These are phyloP conservation scores for Centruroides sculpturatus DNA, from an alignment of 1,140 invertebrate species.

Conservation along the genomic window DNA sequence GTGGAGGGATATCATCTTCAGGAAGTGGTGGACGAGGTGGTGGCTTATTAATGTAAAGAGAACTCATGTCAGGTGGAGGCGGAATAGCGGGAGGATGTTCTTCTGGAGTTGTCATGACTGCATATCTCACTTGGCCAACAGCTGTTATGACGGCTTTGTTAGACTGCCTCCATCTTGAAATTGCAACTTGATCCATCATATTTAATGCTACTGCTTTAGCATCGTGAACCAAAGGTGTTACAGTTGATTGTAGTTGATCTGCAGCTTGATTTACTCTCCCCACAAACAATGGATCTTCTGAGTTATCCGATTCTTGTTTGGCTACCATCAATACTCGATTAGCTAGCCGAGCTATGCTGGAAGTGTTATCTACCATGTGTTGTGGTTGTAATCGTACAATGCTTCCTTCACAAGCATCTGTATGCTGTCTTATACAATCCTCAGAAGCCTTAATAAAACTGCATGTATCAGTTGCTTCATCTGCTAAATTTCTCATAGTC, in stretches of 20 bases:
- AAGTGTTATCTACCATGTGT: conserved; percentile 81
- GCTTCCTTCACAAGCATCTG: conserved; percentile 84
- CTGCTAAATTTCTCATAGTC: conserved; percentile 71
- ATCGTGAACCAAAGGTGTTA: conserved; percentile 86
- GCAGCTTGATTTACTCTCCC: conserved; percentile 65
- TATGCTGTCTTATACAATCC: conserved; percentile 46
- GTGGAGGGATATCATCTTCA: conserved; percentile 55
- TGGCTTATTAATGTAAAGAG: conserved; percentile 49
- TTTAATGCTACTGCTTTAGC: conserved; percentile 86
- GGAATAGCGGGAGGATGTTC: conserved; percentile 26
- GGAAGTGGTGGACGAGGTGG: conserved; percentile 73
- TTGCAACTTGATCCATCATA: conserved; percentile 55
- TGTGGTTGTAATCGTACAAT: conserved; percentile 73
- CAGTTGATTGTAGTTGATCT: conserved; percentile 48
- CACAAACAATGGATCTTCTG: conserved; percentile 88
- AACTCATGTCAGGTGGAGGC: conserved; percentile 38
- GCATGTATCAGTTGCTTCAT: conserved; percentile 86
- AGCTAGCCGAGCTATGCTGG: conserved; percentile 76
- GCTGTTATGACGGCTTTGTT: conserved; percentile 48
- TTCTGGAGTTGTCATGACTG: neutral
- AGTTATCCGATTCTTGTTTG: conserved; percentile 94
- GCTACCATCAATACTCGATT: conserved; percentile 90
- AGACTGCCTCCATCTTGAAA: conserved; percentile 70
- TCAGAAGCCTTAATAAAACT: conserved; percentile 81
- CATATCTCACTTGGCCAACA: neutral